Evolutionary conservation across 2,113 vertebrate species (phyloP).

Genomic region (Lycaon pictus): DNA sequence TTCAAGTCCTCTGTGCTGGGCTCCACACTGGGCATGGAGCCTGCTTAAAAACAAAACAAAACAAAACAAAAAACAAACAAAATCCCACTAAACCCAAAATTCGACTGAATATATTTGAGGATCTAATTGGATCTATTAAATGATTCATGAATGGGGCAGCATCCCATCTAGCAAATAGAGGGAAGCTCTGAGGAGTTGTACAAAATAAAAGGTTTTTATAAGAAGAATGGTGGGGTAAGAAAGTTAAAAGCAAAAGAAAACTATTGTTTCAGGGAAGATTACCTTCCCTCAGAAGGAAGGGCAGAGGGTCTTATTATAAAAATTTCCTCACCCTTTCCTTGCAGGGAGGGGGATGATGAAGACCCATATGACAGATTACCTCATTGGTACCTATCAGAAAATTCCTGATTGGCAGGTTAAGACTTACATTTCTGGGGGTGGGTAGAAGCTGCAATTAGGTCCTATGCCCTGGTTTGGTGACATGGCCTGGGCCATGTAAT

Average conservation of each 20-base stretch:
- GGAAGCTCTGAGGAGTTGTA: not conserved
- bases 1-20: not conserved
- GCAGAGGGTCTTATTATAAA: not conserved
- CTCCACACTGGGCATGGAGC: not conserved
- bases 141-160: not conserved
- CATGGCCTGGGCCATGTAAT: not conserved
- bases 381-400: not conserved
- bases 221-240: not conserved
- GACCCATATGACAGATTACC: not conserved
- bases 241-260: not conserved
- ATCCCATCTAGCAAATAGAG: not conserved
- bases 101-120: not conserved
- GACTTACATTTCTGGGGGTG: not conserved
- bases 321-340: not conserved
- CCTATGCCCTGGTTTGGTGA: not conserved
- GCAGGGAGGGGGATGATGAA: not conserved
- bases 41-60: not conserved
- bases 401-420: not conserved
- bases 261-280: not conserved
- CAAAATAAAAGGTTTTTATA: not conserved
- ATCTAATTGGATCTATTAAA: not conserved
- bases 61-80: not conserved
- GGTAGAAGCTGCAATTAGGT: not conserved
- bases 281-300: not conserved
- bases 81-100: not conserved